phyloP scores from a whole-genome alignment of 2,113 vertebrate genomes.

The Callithrix jacchus region DNA sequence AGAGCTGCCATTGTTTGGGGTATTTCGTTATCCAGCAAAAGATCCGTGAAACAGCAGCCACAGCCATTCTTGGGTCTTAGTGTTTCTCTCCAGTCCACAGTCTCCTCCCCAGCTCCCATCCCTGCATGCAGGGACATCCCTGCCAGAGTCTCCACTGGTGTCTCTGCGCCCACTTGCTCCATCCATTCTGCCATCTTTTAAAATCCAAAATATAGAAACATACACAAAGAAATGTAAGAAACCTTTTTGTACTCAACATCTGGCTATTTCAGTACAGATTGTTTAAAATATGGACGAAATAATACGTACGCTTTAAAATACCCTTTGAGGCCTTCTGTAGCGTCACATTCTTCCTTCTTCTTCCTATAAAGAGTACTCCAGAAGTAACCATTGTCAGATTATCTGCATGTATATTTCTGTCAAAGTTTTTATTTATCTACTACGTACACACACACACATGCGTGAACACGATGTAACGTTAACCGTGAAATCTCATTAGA shows the following conservation, averaged over 20 bases:
- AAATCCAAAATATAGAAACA: not conserved
- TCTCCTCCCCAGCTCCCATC: too few relatives aligned
- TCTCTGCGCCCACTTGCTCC: fast-evolving
- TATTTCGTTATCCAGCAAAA: not conserved
- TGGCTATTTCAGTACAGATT: not conserved
- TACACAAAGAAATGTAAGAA: not conserved
- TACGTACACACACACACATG: not conserved
- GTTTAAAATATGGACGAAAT: not conserved
- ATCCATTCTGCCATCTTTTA: too few relatives aligned
- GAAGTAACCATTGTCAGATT: not conserved
- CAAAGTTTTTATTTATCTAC: too few relatives aligned
- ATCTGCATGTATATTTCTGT: not conserved
- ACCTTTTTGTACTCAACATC: not conserved
- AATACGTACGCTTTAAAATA: not conserved
- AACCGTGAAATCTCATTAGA: not conserved
- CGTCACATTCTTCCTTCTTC: not conserved
- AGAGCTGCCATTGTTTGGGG: fast-evolving
- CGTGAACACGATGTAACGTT: not conserved
- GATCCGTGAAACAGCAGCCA: fast-evolving
- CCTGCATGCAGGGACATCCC: not conserved
- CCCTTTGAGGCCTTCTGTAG: too few relatives aligned
- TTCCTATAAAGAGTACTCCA: not conserved
- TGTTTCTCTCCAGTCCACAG: fast-evolving
- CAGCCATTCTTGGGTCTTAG: fast-evolving
- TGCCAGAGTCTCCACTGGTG: too few relatives aligned